Evolutionary conservation across 1,140 invertebrate genomes (phyloP), one percentile per base, ranked within the genome.

Genomic region (Asbolus verrucosus): DNA sequence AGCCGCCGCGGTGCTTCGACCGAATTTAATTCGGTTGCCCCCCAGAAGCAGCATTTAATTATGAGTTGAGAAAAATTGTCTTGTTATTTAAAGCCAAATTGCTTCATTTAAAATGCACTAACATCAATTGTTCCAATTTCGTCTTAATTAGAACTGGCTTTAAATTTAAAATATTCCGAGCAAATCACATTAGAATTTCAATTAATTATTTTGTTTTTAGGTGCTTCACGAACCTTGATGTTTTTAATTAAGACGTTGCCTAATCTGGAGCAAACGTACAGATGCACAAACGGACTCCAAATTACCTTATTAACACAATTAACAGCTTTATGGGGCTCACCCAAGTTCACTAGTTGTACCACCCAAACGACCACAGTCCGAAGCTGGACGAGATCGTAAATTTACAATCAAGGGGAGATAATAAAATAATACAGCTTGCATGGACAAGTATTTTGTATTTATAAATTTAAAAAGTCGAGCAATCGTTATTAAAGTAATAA

Each of bases 131-230:
- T 54, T 54, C 46, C 46, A 14, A 54, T 54, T 54, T 27, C 46
- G 21, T 24, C 18, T 54, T 54, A 54, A 54, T 54, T 54, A 54
- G 46, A 21, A 24, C 46, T 21, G 46, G 19, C 46, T 54, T 54
- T 36, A 36, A 36, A 36, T 6, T 54, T 54, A 54, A 54, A 54
- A 54, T 54, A 54, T 54, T 54, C 46, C 46, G 5, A 54, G 46
- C 46, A 54, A 54, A 54, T 54, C 46, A 54, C 46, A 54, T 54
- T 54, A 54, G 46, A 54, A 54, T 54, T 54, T 54, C 46, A 54
- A 54, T 54, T 54, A 54, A 54, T 54, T 54, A 54, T 54, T 54
- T 54, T 31, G 46, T 54, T 54, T 54, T 54, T 54, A 54, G 46
- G 21, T 31, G 46, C 46, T 54, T 54, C 46, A 54, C 46, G 46